Base-by-base conservation (phyloP, 2,113 vertebrate genomes). In the Larimichthys crocea region DNA sequence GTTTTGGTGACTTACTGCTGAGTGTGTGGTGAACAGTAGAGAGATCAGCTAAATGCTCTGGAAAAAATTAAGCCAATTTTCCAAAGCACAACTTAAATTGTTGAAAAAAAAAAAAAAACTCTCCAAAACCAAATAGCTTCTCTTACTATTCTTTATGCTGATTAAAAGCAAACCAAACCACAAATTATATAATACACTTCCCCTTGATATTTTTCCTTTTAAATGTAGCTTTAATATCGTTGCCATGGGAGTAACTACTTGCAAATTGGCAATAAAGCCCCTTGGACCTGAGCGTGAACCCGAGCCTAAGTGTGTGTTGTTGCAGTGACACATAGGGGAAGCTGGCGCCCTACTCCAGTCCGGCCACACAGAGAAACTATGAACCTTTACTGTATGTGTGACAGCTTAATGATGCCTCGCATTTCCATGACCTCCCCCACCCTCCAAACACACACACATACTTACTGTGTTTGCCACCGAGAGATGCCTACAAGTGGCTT, bases 381-480 rank as follows among this genome's bases (percentile, higher is more conserved):
- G 76, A 90, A 79, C 44, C 79, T 67, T 81, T 57, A 84, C 88
- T 90, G 74, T 74, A 79, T 61, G 64, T 86, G 86, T 91, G 91
- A 91, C 91, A 91, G 82, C 85, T 93, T 92, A 92, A 91, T 92
- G 91, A 92, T 84, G 78, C 85, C 83, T 87, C 53, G 31, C 84
- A 80, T 91, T 92, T 93, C 88, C 92, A 89, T 76, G 59, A 88
- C 82, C 88, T 88, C 81, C 83, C 80, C 88, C 79, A 72, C 71
- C 80, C 76, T 67, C 61, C 79, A 75, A 80, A 83, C 72, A 86
- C 75, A 83, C 80, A 74, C 86, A 84, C 74, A 61, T 19, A 74
- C 78, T 29, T 26, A 46, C 66, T 57, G 42, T 83, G 68, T 78
- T 85, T 67, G 74, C 69, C n/a, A 8, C 74, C 14, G 0, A 14